phyloP scores from a whole-genome alignment of 30 jellyfish, hydroid and myxozoan species.

The Turritopsis dohrnii region DNA sequence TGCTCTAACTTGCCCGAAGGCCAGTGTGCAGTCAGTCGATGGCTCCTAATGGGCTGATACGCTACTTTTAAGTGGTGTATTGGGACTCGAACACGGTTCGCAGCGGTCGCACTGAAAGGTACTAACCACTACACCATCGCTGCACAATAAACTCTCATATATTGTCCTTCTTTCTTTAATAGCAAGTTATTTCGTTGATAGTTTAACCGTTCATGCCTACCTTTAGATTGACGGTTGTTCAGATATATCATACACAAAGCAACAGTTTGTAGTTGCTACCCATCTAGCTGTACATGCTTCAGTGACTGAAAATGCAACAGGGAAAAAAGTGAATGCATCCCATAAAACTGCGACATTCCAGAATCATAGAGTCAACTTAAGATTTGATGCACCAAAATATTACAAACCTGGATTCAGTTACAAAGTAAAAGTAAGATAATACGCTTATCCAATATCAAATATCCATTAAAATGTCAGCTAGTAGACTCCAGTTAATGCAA shows the following conservation, averaged over 20 bases:
- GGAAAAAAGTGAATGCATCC: conserved; percentile 14
- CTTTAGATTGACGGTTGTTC: conserved; percentile 51
- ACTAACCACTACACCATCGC: too few relatives aligned
- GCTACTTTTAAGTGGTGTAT: too few relatives aligned
- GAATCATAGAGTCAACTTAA: neutral
- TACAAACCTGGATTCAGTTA: conserved; percentile 6
- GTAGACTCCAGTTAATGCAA: too few relatives aligned
- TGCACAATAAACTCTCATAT: too few relatives aligned
- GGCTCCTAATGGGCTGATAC: too few relatives aligned
- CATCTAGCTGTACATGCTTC: conserved; percentile 30
- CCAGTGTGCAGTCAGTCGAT: too few relatives aligned
- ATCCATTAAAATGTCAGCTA: too few relatives aligned
- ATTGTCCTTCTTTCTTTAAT: neutral
- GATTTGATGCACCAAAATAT: conserved; percentile 5
- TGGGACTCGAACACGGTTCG: too few relatives aligned
- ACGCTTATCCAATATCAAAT: too few relatives aligned
- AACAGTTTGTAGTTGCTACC: neutral
- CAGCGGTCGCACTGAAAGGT: too few relatives aligned
- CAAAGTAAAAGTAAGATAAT: neutral
- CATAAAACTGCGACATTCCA: neutral
- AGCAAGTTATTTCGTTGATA: neutral
- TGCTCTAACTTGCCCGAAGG: too few relatives aligned
- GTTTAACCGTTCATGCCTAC: neutral
- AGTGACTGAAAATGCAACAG: conserved; percentile 75
- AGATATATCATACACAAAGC: neutral